Evolutionary conservation across 2,797 vertebrate species (phyloP), one percentile per base, ranked within the genome.

Genomic region (Halcyon leucocephala): DNA sequence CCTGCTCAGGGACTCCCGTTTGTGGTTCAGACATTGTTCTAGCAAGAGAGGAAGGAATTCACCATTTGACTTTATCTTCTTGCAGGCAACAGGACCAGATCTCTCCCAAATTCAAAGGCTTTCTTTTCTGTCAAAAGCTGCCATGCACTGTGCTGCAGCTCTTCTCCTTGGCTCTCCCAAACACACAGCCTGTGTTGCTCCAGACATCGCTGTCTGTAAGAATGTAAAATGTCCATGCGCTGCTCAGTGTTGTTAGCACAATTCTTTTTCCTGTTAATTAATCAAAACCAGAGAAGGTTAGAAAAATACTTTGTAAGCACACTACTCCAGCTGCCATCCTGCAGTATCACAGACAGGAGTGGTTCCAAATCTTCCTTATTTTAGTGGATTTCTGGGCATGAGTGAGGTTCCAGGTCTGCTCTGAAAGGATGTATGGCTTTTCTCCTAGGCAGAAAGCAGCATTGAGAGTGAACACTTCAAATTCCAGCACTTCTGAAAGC

Each of bases 191-290:
- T 52, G 18, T 18, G n/a, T 72, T 67, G 37, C 60, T 77, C 15
- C 37, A 61, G 65, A 46, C 4, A 12, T 21, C 2, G 2, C 54
- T 78, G 54, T 17, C 28, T 60, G 14, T 33, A 73, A 61, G 7
- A 55, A 4, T 2, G 0, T 72, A 29, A 82, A 57, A n/a, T 0
- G 0, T 25, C 14, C 26, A 21, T 10, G 17, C 0, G 2, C 33
- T 44, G 12, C 41, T 62, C 26, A 41, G 37, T 0, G 0, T 73
- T 14, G 41, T 25, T 51, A 61, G 18, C 7, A 26, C 28, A 24
- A 25, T 28, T 72, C 33, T 55, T 62, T 39, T 66, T 62, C 21
- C 28, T 73, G n/a, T 61, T 66, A 49, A 73, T 61, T 82, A 78
- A 62, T 9, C 2, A n/a, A 46, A 72, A 37, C 14, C 54, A 69